Base-by-base conservation (phyloP, 2,888 invertebrate species). In the Gnatocerus cornutus region DNA sequence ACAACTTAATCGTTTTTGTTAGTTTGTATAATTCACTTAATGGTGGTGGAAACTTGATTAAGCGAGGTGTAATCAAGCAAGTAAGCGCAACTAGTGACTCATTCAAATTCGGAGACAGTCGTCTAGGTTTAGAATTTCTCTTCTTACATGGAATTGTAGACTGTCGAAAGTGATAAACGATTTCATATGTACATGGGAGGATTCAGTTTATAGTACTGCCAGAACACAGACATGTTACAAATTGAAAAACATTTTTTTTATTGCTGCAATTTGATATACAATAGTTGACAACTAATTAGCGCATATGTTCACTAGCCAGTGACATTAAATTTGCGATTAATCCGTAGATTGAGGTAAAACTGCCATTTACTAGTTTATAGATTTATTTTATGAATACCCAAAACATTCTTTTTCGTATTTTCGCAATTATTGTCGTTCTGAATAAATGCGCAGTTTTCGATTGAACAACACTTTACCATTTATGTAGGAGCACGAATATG, bases 21-120 rank as follows among this genome's bases (percentile, higher is more conserved):
- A 56, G 41, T 56, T 56, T 53, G 41, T 56, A 56, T 56, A 56
- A 56, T 56, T 56, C 41, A 56, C 37, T 12, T 41, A 56, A 56
- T 56, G 39, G 56, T 21, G 21, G 10, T 9, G 21, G 56, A 56
- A 56, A 56, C 43, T 56, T 56, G 43, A 56, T 39, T 56, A 56
- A 56, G 12, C 43, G 41, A 43, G 41, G 43, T 39, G 56, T 56
- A 56, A 56, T 56, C 56, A 43, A 56, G 41, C 43, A 43, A 56
- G 56, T 41, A 53, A 53, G 53, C 53, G 53, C 53, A 53, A 53
- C 53, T 53, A 53, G 53, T 53, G 53, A 53, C 14, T 37, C 37
- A 53, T 53, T 53, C 53, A 53, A 53, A 53, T 53, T 37, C 53
- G 53, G 33, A 53, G 53, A 53, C 53, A 37, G 53, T 53, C 13